Conservation (phyloP, 2,888 invertebrate species). For the Orthonevra nobilis region DNA sequence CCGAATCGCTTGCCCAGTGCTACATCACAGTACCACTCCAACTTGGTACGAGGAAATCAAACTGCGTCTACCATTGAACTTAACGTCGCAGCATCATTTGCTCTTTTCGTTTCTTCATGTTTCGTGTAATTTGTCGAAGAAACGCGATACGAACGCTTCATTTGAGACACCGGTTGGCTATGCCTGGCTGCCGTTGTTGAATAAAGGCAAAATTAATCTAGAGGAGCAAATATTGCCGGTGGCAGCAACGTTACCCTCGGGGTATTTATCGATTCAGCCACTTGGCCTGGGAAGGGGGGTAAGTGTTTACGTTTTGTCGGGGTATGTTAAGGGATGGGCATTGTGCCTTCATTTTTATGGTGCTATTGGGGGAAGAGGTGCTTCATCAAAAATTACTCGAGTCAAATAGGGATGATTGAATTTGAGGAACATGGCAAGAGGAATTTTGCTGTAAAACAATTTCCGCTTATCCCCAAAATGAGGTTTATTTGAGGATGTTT, state of each 20-base stretch:
- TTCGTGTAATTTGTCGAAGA: constrained; percentile 92
- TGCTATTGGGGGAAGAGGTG: too few relatives aligned
- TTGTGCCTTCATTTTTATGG: too few relatives aligned
- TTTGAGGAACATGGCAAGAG: too few relatives aligned
- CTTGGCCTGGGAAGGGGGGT: constrained; percentile 95
- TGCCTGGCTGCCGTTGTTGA: constrained; percentile 94
- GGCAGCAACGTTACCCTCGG: constrained; percentile 92
- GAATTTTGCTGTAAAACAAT: too few relatives aligned
- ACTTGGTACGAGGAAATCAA: constrained; percentile 97
- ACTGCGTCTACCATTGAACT: constrained; percentile 91
- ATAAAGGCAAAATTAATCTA: constrained; percentile 90
- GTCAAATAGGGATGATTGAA: too few relatives aligned
- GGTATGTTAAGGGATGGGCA: too few relatives aligned
- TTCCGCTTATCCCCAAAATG: too few relatives aligned
- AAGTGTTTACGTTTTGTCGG: constrained; percentile 77
- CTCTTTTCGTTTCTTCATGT: constrained; percentile 98
- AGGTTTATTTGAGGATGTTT: too few relatives aligned
- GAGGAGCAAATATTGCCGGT: constrained; percentile 92
- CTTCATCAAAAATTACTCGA: too few relatives aligned
- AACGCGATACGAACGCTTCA: constrained; percentile 85
- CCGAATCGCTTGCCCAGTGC: constrained; percentile 88
- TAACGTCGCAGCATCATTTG: constrained; percentile 93
- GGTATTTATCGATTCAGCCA: constrained; percentile 94
- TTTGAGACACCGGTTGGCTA: constrained; percentile 93
- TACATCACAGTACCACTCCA: constrained; percentile 94